These are phyloP conservation scores for Anser cygnoides DNA, from an alignment of 2,113 vertebrate species.

Conservation along the genomic window DNA sequence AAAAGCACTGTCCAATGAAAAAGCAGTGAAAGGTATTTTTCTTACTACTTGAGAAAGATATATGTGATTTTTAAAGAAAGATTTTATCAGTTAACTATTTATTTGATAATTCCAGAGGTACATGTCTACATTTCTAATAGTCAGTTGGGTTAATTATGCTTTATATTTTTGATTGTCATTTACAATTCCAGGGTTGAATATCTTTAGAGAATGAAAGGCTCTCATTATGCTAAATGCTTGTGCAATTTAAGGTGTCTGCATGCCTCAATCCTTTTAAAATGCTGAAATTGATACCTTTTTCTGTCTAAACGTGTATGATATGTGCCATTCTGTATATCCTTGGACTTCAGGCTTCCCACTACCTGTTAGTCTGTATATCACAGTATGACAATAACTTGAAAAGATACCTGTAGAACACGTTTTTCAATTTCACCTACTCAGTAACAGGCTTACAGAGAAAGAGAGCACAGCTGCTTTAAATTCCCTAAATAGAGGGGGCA, in stretches of 20 bases:
- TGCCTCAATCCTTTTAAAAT: background rate
- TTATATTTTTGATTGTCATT: background rate
- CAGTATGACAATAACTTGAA: background rate
- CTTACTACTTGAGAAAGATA: background rate
- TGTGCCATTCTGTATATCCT: background rate
- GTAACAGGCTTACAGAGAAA: background rate
- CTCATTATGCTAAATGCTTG: background rate
- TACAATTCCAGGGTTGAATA: background rate
- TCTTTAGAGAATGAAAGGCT: background rate
- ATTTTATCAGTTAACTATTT: background rate
- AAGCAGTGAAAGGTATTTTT: background rate
- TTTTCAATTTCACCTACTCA: background rate
- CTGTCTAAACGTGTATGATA: background rate
- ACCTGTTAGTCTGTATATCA: background rate
- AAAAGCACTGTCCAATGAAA: background rate
- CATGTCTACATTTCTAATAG: background rate
- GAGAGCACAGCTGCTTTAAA: background rate
- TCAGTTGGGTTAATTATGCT: background rate
- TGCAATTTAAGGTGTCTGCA: background rate
- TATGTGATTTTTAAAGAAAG: background rate
- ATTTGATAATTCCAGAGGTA: background rate
- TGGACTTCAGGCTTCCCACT: background rate
- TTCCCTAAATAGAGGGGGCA: background rate
- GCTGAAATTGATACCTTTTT: background rate
- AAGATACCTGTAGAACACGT: background rate